These are phyloP conservation scores for Podarcis muralis DNA, from an alignment of 2,113 vertebrate species.

Conservation along the genomic window DNA sequence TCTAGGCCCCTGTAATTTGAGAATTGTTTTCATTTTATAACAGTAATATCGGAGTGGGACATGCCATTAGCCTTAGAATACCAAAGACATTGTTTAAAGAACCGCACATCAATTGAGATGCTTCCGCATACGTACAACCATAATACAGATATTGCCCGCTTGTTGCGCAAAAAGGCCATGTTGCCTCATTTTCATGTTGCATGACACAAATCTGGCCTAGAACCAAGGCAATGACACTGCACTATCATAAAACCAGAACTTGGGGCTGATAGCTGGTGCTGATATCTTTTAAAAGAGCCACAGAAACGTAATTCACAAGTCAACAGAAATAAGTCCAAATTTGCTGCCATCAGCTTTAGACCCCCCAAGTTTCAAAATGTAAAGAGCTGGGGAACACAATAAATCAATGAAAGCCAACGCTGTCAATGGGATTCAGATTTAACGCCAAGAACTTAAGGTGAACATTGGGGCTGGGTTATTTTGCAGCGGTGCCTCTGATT, in stretches of 20 bases:
- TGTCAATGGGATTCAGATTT: neutral
- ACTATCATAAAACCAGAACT: neutral
- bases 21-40: neutral
- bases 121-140: neutral
- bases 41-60: neutral
- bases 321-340: neutral
- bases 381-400: neutral
- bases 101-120: neutral
- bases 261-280: neutral
- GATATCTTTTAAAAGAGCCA: neutral
- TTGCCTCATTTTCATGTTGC: neutral
- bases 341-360: neutral
- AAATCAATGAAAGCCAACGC: neutral
- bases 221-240: neutral
- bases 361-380: neutral
- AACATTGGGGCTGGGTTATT: neutral
- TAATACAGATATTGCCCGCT: accelerated
- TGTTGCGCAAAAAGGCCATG: neutral
- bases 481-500: neutral
- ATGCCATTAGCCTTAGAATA: neutral
- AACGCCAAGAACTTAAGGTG: neutral
- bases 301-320: neutral
- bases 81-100: neutral
- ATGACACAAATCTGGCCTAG: neutral
- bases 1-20: too few relatives aligned